These are phyloP conservation scores for Ispidina lecontei DNA, from an alignment of 2,797 vertebrate genomes.

Conservation along the genomic window DNA sequence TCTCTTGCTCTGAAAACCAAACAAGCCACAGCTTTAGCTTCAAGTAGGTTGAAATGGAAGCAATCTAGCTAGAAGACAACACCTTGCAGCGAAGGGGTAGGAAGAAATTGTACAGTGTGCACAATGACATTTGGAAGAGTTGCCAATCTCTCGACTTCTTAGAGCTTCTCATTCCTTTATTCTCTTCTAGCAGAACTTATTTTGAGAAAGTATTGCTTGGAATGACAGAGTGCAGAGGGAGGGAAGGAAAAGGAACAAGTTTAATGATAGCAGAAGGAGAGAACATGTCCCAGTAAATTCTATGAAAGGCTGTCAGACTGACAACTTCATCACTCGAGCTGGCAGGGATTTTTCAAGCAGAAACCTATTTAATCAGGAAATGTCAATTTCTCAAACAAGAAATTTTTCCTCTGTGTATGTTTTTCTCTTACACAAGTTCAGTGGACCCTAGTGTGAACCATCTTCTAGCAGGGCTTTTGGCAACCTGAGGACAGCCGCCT, in stretches of 20 bases:
- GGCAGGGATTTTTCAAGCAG: conserved; percentile 28
- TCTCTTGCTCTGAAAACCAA: neutral
- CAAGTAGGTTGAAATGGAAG: neutral
- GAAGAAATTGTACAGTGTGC: neutral
- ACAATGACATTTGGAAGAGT: neutral
- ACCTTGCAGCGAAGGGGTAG: neutral
- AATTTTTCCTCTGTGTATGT: neutral
- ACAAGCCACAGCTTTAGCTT: neutral
- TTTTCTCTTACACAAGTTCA: neutral
- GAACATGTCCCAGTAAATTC: neutral
- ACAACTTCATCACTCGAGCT: neutral
- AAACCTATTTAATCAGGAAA: conserved; percentile 24
- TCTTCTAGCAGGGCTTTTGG: neutral
- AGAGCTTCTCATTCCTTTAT: neutral
- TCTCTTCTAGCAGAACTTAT: neutral
- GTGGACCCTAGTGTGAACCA: neutral
- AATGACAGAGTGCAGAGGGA: neutral
- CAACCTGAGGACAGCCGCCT: neutral
- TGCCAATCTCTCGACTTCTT: neutral
- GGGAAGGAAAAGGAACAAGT: neutral
- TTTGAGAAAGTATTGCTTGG: neutral
- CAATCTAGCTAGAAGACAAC: neutral
- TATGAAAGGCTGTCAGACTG: neutral
- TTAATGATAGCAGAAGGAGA: neutral
- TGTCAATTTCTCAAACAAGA: neutral